These are phyloP conservation scores for Nebria brevicollis DNA, from an alignment of 2,888 invertebrate genomes.

Conservation along the genomic window DNA sequence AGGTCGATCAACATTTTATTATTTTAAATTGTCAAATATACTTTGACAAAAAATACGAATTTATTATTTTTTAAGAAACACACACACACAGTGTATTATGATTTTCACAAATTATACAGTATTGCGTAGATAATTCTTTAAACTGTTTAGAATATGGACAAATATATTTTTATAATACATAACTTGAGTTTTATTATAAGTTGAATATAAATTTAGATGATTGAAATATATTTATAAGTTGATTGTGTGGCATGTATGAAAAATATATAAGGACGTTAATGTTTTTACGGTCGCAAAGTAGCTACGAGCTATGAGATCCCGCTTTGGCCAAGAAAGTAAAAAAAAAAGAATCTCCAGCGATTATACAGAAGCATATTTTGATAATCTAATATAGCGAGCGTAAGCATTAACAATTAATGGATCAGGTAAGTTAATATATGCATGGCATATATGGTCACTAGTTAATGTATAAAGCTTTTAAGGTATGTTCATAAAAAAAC, in stretches of 20 bases:
- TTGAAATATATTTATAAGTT: constrained; percentile 5
- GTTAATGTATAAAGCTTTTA: constrained; percentile 32
- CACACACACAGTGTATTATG: too few relatives aligned
- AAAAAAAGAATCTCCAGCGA: constrained; percentile 32
- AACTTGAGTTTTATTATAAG: too few relatives aligned
- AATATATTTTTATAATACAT: too few relatives aligned
- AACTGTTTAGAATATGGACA: too few relatives aligned
- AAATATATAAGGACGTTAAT: constrained; percentile 9
- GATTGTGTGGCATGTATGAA: constrained; percentile 2
- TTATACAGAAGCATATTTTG: constrained; percentile 46
- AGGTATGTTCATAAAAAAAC: constrained; percentile 3
- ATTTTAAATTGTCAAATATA: too few relatives aligned
- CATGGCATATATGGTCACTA: constrained; percentile 40
- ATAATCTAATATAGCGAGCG: constrained; percentile 44
- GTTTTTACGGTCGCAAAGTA: constrained; percentile 21
- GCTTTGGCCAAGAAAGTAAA: constrained; percentile 6
- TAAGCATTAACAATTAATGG: constrained; percentile 43
- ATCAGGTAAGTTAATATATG: constrained; percentile 41
- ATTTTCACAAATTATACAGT: too few relatives aligned
- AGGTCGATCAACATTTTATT: too few relatives aligned
- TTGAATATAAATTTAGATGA: background rate
- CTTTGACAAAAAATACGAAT: too few relatives aligned
- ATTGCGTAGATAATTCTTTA: too few relatives aligned
- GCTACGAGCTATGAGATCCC: constrained; percentile 22
- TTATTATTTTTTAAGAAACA: too few relatives aligned